Percentiles rank a stretch among this genome's conserved stretches.
Conservation (phyloP, 2,797 vertebrate genomes). For the Anomalospiza imberbis region DNA sequence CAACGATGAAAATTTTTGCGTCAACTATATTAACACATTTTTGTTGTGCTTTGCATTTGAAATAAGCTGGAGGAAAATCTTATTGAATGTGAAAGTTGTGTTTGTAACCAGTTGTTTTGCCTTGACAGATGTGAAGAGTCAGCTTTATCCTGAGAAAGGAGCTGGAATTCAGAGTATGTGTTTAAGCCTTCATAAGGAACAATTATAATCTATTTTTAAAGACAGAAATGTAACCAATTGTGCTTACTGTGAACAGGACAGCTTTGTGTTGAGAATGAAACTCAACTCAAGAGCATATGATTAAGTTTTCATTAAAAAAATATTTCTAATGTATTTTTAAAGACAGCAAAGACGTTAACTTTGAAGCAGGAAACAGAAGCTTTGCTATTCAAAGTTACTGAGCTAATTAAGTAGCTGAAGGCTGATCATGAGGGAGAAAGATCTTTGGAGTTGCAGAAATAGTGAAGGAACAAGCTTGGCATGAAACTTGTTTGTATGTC, state of each 20-base stretch:
- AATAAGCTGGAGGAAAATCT: not conserved
- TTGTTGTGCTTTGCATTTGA: not conserved
- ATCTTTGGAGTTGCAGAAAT: slow-evolving; percentile 77
- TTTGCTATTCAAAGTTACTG: slow-evolving; percentile 79
- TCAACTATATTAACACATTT: not conserved
- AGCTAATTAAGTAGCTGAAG: slow-evolving; percentile 84
- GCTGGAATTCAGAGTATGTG: not conserved
- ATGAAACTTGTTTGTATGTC: slow-evolving; percentile 75
- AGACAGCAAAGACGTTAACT: slow-evolving; percentile 37
- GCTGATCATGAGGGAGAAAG: slow-evolving; percentile 81
- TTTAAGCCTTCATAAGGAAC: not conserved
- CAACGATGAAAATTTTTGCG: not conserved
- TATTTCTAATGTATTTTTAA: slow-evolving; percentile 60
- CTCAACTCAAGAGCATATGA: not conserved
- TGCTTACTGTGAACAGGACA: not conserved
- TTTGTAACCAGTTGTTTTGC: not conserved
- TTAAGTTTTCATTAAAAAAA: slow-evolving; percentile 29
- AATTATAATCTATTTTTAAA: slow-evolving; percentile 41
- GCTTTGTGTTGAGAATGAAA: not conserved
- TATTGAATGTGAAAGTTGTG: not conserved
- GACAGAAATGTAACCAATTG: not conserved
- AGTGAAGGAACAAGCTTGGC: slow-evolving; percentile 66
- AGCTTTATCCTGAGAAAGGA: not conserved
- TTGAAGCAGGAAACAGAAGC: slow-evolving; percentile 78
- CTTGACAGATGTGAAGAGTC: not conserved